phyloP scores from a whole-genome alignment of 2,113 vertebrate species.

The Sula dactylatra region DNA sequence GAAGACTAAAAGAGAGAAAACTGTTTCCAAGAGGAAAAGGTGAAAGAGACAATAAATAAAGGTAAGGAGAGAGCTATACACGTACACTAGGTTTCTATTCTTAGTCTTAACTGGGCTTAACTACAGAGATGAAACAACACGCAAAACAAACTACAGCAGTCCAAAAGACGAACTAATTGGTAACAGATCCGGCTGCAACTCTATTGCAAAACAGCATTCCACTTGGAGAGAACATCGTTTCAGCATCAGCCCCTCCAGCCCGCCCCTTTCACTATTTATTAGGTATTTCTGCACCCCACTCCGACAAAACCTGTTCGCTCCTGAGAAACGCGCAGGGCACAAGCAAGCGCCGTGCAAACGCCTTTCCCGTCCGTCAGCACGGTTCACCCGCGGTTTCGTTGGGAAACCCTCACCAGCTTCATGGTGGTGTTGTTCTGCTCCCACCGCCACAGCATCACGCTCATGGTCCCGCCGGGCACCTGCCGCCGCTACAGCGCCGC shows the following conservation, averaged over 20 bases:
- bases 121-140: background rate
- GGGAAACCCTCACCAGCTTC: slow-evolving; percentile 87
- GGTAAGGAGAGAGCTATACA: background rate
- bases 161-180: background rate
- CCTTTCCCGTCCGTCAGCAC: accelerated
- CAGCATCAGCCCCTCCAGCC: background rate
- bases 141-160: background rate
- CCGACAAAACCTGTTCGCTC: background rate
- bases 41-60: background rate
- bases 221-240: background rate
- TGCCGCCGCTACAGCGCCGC: background rate
- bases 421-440: slow-evolving; percentile 88
- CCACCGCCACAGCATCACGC: slow-evolving; percentile 88
- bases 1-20: background rate
- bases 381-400: background rate
- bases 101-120: background rate
- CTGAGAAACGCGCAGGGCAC: background rate
- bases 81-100: background rate
- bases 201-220: background rate
- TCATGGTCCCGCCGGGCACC: slow-evolving; percentile 82
- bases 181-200: background rate
- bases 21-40: background rate
- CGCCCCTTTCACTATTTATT: background rate
- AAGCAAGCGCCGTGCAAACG: background rate
- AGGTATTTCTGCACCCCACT: background rate